These are phyloP conservation scores for Actenoides lindsayi DNA, from an alignment of 2,113 vertebrate genomes.

Conservation along the genomic window DNA sequence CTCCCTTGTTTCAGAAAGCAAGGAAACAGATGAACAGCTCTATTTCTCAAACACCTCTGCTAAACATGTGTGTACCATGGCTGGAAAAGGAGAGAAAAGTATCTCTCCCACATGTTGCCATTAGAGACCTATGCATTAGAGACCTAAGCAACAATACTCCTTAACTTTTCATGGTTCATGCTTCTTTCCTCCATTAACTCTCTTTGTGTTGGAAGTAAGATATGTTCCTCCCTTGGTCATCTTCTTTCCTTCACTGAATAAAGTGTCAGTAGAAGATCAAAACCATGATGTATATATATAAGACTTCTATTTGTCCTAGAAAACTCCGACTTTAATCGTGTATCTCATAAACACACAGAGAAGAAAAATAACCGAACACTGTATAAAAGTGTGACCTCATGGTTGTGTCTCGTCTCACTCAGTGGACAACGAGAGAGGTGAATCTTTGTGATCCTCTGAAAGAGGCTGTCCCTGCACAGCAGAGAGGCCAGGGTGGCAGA, in stretches of 20 bases:
- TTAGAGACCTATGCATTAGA: not conserved
- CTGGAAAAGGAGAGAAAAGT: not conserved
- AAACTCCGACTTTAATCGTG: not conserved
- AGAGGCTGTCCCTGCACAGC: too few species aligned
- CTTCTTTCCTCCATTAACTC: not conserved
- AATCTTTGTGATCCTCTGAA: too few species aligned
- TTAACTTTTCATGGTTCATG: not conserved
- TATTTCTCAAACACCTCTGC: not conserved
- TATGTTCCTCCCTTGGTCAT: not conserved
- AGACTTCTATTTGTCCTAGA: not conserved
- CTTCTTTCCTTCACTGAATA: not conserved
- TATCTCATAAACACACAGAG: not conserved
- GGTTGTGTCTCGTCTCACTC: not conserved
- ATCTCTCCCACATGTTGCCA: not conserved
- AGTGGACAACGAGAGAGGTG: too few species aligned
- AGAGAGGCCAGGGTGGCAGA: too few species aligned
- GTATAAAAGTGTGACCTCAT: not conserved
- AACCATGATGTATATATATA: not conserved
- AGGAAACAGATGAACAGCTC: not conserved
- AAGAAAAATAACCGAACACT: not conserved
- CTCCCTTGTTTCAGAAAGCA: not conserved
- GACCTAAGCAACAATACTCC: accelerated
- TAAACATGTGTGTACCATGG: not conserved
- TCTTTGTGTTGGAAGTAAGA: not conserved
- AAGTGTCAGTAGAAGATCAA: not conserved